Conservation (phyloP, 2,113 vertebrate species). For the Xiphophorus maculatus region DNA sequence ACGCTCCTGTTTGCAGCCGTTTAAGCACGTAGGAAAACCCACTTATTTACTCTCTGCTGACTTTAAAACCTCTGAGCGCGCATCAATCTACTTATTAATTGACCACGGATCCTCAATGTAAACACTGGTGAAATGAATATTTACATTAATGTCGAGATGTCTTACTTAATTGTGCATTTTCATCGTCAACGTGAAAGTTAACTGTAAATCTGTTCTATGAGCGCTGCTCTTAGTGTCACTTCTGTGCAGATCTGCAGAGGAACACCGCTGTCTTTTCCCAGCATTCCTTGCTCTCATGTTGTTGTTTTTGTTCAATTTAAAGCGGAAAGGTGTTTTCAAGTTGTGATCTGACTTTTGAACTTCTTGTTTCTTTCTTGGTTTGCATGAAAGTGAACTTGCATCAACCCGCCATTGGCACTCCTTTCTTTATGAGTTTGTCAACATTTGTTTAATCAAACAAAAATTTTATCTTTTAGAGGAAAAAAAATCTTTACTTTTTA, state of each 20-base stretch:
- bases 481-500: too few species aligned
- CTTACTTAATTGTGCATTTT: conserved; percentile 28
- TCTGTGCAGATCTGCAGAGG: not conserved
- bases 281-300: not conserved
- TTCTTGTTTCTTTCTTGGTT: not conserved
- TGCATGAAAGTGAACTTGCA: too few species aligned
- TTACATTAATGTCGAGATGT: conserved; percentile 38
- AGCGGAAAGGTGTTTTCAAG: not conserved
- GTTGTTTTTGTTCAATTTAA: not conserved
- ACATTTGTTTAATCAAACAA: too few species aligned
- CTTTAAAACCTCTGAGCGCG: conserved; percentile 34
- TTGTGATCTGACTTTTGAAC: not conserved
- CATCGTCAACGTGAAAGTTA: conserved; percentile 40
- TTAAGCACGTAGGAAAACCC: conserved; percentile 59
- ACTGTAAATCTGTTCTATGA: conserved; percentile 24
- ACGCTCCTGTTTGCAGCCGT: conserved; percentile 32
- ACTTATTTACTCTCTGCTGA: conserved; percentile 49
- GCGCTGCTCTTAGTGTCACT: conserved; percentile 8
- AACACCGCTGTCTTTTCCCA: not conserved
- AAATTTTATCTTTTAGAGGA: too few species aligned
- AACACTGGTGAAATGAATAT: conserved; percentile 57
- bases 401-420: too few species aligned
- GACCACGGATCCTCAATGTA: conserved; percentile 33
- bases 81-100: conserved; percentile 51
- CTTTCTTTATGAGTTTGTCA: too few species aligned